Conservation (phyloP, 1,140 invertebrate species). For the Spodoptera litura region DNA sequence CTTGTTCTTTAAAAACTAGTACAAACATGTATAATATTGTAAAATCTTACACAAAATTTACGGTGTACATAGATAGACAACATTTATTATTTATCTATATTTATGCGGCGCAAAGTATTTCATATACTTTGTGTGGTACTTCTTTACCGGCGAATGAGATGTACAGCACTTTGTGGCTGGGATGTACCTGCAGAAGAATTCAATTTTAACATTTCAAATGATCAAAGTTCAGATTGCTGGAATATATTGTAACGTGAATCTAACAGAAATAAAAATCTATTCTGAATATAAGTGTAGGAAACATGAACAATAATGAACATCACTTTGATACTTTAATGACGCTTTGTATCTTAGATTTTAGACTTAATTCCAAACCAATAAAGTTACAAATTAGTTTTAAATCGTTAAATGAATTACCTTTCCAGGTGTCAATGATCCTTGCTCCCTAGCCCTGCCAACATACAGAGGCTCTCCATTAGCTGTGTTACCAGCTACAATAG, state of each 20-base stretch:
- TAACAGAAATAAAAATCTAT: too few species aligned
- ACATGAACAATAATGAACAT: too few species aligned
- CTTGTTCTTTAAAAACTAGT: constrained; percentile 1
- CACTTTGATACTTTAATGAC: too few species aligned
- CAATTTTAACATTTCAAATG: not conserved
- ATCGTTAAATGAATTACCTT: constrained; percentile 85
- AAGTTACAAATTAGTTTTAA: too few species aligned
- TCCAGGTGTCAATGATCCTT: constrained; percentile 90
- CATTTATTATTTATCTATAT: not conserved
- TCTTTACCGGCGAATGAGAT: constrained; percentile 90
- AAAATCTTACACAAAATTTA: constrained; percentile 17
- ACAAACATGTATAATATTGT: constrained; percentile 16
- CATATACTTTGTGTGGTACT: constrained; percentile 87
- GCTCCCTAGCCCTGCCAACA: constrained; percentile 88
- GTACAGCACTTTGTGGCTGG: constrained; percentile 89
- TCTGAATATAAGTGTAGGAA: too few species aligned
- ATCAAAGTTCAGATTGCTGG: too few species aligned
- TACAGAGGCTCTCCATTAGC: constrained; percentile 88
- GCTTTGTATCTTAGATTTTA: too few species aligned
- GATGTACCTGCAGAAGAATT: constrained; percentile 87
- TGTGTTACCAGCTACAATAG: constrained; percentile 87
- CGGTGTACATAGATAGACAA: not conserved
- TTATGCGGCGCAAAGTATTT: constrained; percentile 83
- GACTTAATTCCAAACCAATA: too few species aligned
- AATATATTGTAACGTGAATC: too few species aligned